Conservation (phyloP, 2,888 invertebrate species). For the Chloromyia formosa region DNA sequence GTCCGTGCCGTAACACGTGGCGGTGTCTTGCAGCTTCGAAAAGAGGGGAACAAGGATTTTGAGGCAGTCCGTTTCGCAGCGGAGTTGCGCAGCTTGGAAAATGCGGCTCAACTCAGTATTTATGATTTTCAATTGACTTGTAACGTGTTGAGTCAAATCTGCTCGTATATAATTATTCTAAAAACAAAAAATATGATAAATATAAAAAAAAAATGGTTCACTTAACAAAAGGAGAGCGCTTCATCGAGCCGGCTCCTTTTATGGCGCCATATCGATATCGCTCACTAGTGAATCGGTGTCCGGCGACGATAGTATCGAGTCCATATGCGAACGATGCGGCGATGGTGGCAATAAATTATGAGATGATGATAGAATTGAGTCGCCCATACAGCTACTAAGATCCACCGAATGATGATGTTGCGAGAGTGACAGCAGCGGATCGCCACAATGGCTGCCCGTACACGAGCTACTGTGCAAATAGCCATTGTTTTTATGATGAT, state of each 20-base stretch:
- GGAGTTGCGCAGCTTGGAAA: too few relatives aligned
- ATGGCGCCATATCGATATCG: constrained; percentile 68
- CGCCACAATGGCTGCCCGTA: constrained; percentile 53
- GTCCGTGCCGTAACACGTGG: too few relatives aligned
- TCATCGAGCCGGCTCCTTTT: constrained; percentile 53
- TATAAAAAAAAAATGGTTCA: too few relatives aligned
- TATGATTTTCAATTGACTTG: too few relatives aligned
- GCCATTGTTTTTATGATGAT: constrained; percentile 34
- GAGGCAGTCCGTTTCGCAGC: too few relatives aligned
- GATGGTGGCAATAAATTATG: constrained; percentile 54
- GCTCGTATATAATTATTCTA: too few relatives aligned
- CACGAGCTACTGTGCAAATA: constrained; percentile 39
- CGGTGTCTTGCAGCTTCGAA: too few relatives aligned
- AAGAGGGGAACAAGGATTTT: too few relatives aligned
- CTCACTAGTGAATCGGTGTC: constrained; percentile 66
- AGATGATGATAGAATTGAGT: constrained; percentile 65
- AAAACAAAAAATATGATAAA: too few relatives aligned
- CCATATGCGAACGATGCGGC: constrained; percentile 55
- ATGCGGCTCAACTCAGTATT: too few relatives aligned
- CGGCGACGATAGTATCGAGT: constrained; percentile 66
- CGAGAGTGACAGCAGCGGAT: constrained; percentile 61
- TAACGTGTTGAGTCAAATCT: too few relatives aligned
- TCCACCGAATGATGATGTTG: constrained; percentile 58
- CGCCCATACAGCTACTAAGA: constrained; percentile 61
- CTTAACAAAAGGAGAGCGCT: too few relatives aligned